These are phyloP conservation scores for Nymphalis polychloros DNA, from an alignment of 2,888 invertebrate genomes.

Conservation along the genomic window DNA sequence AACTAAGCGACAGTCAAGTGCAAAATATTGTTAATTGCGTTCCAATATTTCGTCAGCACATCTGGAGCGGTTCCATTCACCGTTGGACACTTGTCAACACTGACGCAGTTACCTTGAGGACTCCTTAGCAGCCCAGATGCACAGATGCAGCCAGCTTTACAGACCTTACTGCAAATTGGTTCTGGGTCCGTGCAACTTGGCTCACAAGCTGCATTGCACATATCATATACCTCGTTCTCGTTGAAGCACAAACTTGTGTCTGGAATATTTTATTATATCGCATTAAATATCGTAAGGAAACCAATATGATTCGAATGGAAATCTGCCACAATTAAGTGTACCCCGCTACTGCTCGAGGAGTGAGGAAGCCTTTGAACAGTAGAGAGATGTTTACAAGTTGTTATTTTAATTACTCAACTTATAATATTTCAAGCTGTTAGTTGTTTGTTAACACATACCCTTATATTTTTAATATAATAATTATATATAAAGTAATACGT, in stretches of 20 bases:
- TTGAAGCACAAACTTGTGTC: constrained; percentile 61
- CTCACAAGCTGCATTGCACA: constrained; percentile 65
- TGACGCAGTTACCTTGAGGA: constrained; percentile 59
- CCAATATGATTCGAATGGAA: too few species aligned
- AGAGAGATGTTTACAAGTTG: too few species aligned
- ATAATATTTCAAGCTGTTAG: too few species aligned
- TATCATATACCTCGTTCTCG: constrained; percentile 65
- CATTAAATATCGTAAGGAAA: too few species aligned
- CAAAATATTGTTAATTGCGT: constrained; percentile 63
- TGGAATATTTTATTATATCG: constrained; percentile 34
- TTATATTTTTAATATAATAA: too few species aligned
- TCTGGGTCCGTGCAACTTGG: constrained; percentile 64
- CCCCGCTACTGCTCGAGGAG: too few species aligned
- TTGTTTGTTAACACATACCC: too few species aligned
- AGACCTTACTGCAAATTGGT: constrained; percentile 65
- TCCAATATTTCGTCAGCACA: constrained; percentile 57
- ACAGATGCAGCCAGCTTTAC: constrained; percentile 68
- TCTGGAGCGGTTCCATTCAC: constrained; percentile 55
- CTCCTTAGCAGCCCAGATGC: constrained; percentile 60
- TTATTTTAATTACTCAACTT: too few species aligned
- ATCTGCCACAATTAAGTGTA: too few species aligned
- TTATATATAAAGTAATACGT: too few species aligned
- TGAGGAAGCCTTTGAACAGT: too few species aligned
- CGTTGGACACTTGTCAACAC: constrained; percentile 62
- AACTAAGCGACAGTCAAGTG: constrained; percentile 48